These are phyloP conservation scores for Chrysina gloriosa DNA, from an alignment of 2,888 invertebrate genomes.

Conservation along the genomic window DNA sequence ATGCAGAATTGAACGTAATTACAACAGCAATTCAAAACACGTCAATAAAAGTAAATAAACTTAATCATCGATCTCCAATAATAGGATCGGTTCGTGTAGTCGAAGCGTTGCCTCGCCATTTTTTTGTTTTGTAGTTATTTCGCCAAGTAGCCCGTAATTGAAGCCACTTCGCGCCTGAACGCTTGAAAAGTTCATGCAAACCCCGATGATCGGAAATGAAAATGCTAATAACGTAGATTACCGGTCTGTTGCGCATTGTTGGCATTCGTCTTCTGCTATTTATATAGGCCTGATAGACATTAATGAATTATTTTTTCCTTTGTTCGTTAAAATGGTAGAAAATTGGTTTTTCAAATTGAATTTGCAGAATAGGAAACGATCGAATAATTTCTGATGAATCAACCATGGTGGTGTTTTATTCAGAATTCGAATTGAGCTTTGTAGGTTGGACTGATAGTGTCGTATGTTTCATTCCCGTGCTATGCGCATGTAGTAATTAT, in stretches of 20 bases:
- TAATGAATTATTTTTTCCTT: conserved; percentile 11
- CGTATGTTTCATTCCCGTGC: too few species aligned
- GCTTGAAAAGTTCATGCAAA: conserved; percentile 12
- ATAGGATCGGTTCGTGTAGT: neutral
- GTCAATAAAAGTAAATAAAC: too few species aligned
- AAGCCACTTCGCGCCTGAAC: conserved; percentile 3
- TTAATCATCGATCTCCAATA: too few species aligned
- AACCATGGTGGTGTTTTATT: neutral
- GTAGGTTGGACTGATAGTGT: too few species aligned
- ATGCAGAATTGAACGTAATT: too few species aligned
- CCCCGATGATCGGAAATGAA: conserved; percentile 12
- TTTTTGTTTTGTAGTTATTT: conserved; percentile 15
- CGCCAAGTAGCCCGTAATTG: conserved; percentile 13
- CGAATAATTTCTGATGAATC: neutral
- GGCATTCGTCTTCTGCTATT: conserved; percentile 1
- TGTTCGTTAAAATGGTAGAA: conserved; percentile 1
- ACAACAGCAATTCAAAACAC: too few species aligned
- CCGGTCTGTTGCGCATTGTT: conserved; percentile 12
- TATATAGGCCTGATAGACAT: neutral
- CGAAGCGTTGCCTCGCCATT: neutral
- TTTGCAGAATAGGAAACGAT: neutral
- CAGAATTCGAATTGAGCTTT: too few species aligned
- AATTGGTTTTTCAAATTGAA: conserved; percentile 9
- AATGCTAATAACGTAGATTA: conserved; percentile 27
- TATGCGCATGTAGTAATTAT: too few species aligned